phyloP scores from a whole-genome alignment of 2,113 vertebrate genomes.

The Himantopus leucocephalus region DNA sequence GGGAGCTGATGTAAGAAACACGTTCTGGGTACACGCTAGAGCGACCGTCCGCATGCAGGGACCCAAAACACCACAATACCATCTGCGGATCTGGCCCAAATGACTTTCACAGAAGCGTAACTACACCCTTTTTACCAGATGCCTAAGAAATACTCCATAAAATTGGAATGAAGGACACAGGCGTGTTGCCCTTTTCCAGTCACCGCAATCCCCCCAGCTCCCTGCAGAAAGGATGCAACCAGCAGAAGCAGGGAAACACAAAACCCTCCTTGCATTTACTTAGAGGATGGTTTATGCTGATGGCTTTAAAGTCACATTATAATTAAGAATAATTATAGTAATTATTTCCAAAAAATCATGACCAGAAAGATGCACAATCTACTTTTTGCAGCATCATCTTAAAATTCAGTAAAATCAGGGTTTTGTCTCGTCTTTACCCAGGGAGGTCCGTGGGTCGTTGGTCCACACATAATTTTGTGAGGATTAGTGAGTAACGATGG shows the following conservation, averaged over 20 bases:
- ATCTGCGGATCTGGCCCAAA: not conserved
- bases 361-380: not conserved
- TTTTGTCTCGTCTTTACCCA: not conserved
- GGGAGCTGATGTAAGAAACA: not conserved
- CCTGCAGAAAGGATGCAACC: not conserved
- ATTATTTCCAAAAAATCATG: not conserved
- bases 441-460: not conserved
- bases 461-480: not conserved
- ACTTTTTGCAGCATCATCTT: not conserved
- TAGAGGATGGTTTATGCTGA: not conserved
- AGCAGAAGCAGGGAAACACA: not conserved
- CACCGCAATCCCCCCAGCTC: not conserved
- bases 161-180: not conserved
- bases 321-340: not conserved
- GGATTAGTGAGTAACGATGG: not conserved
- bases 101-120: not conserved
- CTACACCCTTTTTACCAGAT: not conserved
- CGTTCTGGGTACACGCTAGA: accelerated
- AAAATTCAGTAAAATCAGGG: not conserved
- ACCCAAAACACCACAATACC: not conserved
- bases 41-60: accelerated
- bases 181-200: accelerated
- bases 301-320: not conserved
- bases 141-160: not conserved
- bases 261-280: not conserved